Evolutionary conservation across 1,140 invertebrate genomes (phyloP).

Genomic region (Microvelia longipes): DNA sequence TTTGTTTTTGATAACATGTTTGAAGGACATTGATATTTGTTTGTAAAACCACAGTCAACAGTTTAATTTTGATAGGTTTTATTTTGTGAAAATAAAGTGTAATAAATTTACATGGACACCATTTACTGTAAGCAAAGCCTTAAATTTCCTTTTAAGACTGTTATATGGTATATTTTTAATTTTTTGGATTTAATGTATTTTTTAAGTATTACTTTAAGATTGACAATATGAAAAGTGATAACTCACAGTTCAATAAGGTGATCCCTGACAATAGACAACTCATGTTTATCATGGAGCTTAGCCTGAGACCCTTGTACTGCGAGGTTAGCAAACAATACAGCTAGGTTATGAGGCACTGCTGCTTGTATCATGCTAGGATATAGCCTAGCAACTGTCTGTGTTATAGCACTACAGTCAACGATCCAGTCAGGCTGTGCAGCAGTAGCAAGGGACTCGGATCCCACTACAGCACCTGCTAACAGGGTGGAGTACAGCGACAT

Average conservation of each 20-base stretch:
- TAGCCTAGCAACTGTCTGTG: constrained; percentile 44
- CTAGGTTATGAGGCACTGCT: constrained; percentile 19
- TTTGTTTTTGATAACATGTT: too few relatives aligned
- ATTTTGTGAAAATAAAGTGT: too few relatives aligned
- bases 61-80: too few relatives aligned
- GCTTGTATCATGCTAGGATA: constrained; percentile 33
- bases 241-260: constrained; percentile 35
- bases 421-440: constrained; percentile 26
- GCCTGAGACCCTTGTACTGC: constrained; percentile 18
- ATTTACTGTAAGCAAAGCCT: too few relatives aligned
- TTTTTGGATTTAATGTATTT: too few relatives aligned
- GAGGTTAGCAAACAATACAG: constrained; percentile 16
- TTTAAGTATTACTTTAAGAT: too few relatives aligned
- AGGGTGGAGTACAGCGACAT: constrained; percentile 19
- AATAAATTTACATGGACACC: too few relatives aligned
- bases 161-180: too few relatives aligned
- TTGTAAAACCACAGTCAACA: too few relatives aligned
- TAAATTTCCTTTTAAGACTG: too few relatives aligned
- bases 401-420: constrained; percentile 42
- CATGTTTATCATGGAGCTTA: constrained; percentile 19
- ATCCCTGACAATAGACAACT: constrained; percentile 26
- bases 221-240: too few relatives aligned
- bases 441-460: constrained; percentile 7
- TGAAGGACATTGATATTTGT: too few relatives aligned
- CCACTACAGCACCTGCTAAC: constrained; percentile 10